These are phyloP conservation scores for Lota lota DNA, from an alignment of 2,113 vertebrate genomes.

Conservation along the genomic window DNA sequence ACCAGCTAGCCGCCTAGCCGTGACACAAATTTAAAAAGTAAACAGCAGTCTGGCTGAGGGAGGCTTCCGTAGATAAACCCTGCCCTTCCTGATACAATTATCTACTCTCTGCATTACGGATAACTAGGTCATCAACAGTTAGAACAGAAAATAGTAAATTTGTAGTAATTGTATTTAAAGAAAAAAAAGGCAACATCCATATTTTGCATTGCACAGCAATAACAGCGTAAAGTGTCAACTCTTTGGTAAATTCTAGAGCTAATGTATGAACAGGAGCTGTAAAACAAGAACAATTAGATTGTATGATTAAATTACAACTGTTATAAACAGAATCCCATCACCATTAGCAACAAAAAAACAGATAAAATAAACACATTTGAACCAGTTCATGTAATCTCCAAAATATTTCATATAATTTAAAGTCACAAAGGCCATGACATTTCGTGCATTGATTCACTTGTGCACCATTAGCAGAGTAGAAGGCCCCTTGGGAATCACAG, in stretches of 20 bases:
- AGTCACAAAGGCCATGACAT: conserved; percentile 44
- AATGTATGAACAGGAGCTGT: background rate
- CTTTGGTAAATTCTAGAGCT: background rate
- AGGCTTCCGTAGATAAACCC: too few relatives aligned
- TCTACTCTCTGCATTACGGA: too few relatives aligned
- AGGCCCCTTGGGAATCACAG: conserved; percentile 51
- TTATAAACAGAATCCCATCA: conserved; percentile 33
- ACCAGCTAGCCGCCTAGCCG: conserved; percentile 24
- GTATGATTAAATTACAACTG: conserved; percentile 17
- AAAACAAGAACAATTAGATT: background rate
- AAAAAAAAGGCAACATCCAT: conserved; percentile 11
- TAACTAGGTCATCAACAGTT: background rate
- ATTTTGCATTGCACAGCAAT: background rate
- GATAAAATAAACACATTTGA: conserved; percentile 17
- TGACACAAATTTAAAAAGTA: too few relatives aligned
- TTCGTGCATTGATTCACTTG: conserved; percentile 43
- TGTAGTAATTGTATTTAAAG: conserved; percentile 17
- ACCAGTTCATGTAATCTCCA: conserved; percentile 10
- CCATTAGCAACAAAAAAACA: conserved; percentile 25
- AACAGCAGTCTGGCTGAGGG: too few relatives aligned
- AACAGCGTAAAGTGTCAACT: background rate
- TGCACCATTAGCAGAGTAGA: conserved; percentile 49
- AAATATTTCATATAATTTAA: conserved; percentile 43
- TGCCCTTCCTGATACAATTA: too few relatives aligned
- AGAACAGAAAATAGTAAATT: conserved; percentile 13